Evolutionary conservation across 1,140 invertebrate genomes (phyloP), one percentile per base, ranked within the genome.

Genomic region (Anastrepha ludens): DNA sequence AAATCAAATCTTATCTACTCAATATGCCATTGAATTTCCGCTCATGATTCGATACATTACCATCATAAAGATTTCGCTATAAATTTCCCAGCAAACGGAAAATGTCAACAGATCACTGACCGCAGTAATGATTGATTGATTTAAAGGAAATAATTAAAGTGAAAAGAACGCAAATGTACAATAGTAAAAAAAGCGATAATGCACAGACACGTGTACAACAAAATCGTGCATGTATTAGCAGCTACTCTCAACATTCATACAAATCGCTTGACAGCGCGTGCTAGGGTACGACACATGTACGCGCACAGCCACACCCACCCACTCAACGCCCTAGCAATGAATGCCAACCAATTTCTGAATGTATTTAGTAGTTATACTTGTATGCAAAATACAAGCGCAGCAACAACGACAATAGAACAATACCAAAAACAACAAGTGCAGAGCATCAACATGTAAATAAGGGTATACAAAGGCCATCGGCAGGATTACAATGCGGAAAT

Each of bases 371-470:
- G 50, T 55, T 55, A 55, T 55, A 55, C 50, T 55, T 11, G 7
- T 0, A 67, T 67, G 64, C 29, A 39, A 64, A 64, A 3, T 29
- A 39, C n/a, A 39, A 20, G 6, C 7, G 29, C 47, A 81, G 8
- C n/a, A 29, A 7, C 15, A 78, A 50, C 13, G n/a, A 41, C 50
- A 87, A 86, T 20, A 86, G 20, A 89, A 90, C 88, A 87, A 41
- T 87, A 87, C 87, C 88, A 88, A 81, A 20, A 81, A 81, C 50
- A 81, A 81, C 74, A 81, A 81, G 47, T 81, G 74, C 47, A n/a
- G n/a, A 15, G 9, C 47, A 81, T 20, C 47, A 20, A 55, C 74
- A 81, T 55, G 44, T 44, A 86, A 86, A 86, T 60, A 64, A 86
- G 74, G 74, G 74, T 81, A 20, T 29, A 81, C 74, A 81, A 81